Percentiles rank a stretch among this genome's conserved stretches.
Conservation (phyloP, 2,888 invertebrate genomes). For the Archips xylosteana region DNA sequence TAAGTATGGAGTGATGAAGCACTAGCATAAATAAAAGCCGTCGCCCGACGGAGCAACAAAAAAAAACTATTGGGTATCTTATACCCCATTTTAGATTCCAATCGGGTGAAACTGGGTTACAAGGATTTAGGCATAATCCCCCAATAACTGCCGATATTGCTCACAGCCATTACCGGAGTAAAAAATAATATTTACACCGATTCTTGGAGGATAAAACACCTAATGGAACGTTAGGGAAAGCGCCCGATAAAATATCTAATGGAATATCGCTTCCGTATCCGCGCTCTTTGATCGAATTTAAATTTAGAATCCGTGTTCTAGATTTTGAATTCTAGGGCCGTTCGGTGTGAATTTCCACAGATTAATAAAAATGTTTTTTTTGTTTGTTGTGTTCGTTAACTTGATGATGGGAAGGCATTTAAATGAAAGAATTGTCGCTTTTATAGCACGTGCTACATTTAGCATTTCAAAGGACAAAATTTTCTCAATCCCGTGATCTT, state of each 20-base stretch:
- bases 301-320: slow-evolving; percentile 55
- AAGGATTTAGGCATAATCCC: slow-evolving; percentile 19
- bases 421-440: background rate
- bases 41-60: background rate
- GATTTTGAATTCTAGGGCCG: slow-evolving; percentile 49
- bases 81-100: background rate
- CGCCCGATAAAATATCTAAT: slow-evolving; percentile 68
- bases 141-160: slow-evolving; percentile 28
- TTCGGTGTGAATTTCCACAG: slow-evolving; percentile 31
- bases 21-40: too few species aligned
- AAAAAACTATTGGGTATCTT: background rate
- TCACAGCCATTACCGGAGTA: slow-evolving; percentile 22
- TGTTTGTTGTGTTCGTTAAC: slow-evolving; percentile 2
- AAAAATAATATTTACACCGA: slow-evolving; percentile 51
- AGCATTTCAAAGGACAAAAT: too few species aligned
- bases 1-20: too few species aligned
- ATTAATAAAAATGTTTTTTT: slow-evolving; percentile 5
- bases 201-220: slow-evolving; percentile 49
- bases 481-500: too few species aligned
- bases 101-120: slow-evolving; percentile 15
- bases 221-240: slow-evolving; percentile 60
- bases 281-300: slow-evolving; percentile 64
- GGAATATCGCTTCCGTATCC: slow-evolving; percentile 64
- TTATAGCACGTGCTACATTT: background rate
- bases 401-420: background rate